Evolutionary conservation across 2,797 vertebrate genomes (phyloP), one percentile per base, ranked within the genome.

Genomic region (Vultur gryphus): DNA sequence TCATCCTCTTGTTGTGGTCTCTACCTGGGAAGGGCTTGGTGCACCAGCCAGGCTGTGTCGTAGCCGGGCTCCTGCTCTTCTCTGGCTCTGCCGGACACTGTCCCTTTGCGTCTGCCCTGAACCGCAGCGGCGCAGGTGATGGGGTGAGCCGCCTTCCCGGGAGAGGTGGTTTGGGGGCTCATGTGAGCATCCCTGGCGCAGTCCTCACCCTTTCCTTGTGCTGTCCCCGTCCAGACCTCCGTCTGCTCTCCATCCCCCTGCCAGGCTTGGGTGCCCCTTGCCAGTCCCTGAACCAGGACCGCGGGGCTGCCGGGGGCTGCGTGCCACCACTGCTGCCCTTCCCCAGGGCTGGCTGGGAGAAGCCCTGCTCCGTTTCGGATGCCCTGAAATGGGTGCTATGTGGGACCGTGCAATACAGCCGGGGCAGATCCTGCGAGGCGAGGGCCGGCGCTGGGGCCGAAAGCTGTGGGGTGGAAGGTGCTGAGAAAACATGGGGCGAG

Each of bases 401-500:
- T 3, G 55, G 62, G 25, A 20, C 39, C 0, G 6, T 18, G 61
- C 21, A 4, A 9, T 3, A 5, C 10, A 17, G 55, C 39, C 4
- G 0, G 73, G 71, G 41, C 88, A 46, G 20, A 18, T 25, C 67
- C 80, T 1, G 59, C 6, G 9, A 21, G 77, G 37, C 2, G 4
- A 67, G 64, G 72, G 54, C 66, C 1, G 51, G n/a, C 3, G 1
- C 78, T 55, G 85, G 78, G 89, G 75, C 91, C 6, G 65, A 89
- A 89, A 88, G 91, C 95, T 37, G 6, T 49, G 81, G 89, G 95
- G 94, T 91, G 84, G 91, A 95, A 95, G 95, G 95, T 79, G 77
- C 94, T 83, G 88, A 92, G 95, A 83, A 97, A 96, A 96, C 94
- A 84, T 87, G 93, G 95, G 79, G 78, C 57, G 59, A 94, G 81